Conservation (phyloP, 2,113 vertebrate species). For the Ophthalmolycus amberensis region DNA sequence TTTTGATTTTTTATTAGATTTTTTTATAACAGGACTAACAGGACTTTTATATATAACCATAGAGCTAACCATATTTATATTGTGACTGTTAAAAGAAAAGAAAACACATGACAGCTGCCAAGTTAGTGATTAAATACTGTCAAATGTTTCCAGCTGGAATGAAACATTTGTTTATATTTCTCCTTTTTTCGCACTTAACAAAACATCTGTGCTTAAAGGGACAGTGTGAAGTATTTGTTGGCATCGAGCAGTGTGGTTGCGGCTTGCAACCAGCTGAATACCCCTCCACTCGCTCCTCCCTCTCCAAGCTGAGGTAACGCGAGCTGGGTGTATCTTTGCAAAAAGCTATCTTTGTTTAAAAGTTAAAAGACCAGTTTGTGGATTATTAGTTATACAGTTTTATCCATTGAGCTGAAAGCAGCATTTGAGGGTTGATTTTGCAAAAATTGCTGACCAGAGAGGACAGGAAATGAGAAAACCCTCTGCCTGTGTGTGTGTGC, state of each 20-base stretch:
- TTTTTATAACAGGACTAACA: no score
- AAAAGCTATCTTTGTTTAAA: neutral
- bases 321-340: no score
- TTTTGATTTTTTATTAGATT: no score
- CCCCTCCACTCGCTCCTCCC: no score
- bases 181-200: neutral
- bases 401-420: neutral
- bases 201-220: neutral
- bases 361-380: neutral
- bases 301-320: no score
- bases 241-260: no score
- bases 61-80: neutral
- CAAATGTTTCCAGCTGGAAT: conserved; percentile 8
- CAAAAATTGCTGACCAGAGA: conserved; percentile 1
- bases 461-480: neutral
- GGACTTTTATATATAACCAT: no score
- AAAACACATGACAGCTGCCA: neutral
- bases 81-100: neutral
- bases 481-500: neutral
- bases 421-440: conserved; percentile 1
- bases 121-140: neutral
- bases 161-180: neutral
- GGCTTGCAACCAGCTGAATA: no score
- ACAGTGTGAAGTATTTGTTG: neutral
- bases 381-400: neutral